Conservation (phyloP, 2,888 invertebrate species). For the Caenorhabditis sulstoni region DNA sequence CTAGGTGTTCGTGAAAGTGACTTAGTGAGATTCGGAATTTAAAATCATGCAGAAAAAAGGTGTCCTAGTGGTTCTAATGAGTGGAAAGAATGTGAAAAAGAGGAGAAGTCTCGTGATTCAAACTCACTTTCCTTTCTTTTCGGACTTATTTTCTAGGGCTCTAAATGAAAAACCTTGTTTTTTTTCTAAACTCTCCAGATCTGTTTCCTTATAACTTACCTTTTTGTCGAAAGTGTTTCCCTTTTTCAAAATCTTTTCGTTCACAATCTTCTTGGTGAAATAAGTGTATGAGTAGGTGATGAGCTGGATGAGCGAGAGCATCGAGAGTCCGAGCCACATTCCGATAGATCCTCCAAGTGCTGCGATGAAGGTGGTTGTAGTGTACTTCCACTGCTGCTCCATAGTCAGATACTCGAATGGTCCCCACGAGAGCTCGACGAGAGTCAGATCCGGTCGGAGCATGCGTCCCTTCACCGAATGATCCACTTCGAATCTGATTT, state of each 20-base stretch:
- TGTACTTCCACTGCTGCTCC: constrained; percentile 76
- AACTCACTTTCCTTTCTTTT: constrained; percentile 28
- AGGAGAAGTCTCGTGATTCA: neutral
- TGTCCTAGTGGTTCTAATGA: neutral
- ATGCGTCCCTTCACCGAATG: constrained; percentile 76
- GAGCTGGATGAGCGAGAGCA: constrained; percentile 79
- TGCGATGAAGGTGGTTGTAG: constrained; percentile 77
- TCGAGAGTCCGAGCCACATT: constrained; percentile 80
- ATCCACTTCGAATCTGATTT: constrained; percentile 75
- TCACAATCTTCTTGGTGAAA: constrained; percentile 70
- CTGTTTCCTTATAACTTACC: constrained; percentile 17
- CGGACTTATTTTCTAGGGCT: constrained; percentile 3
- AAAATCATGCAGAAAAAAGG: neutral
- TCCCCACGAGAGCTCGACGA: constrained; percentile 78
- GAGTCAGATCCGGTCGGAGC: constrained; percentile 76
- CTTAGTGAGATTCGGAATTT: neutral
- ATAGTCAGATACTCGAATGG: constrained; percentile 79
- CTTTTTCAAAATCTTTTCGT: constrained; percentile 68
- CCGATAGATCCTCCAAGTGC: constrained; percentile 80
- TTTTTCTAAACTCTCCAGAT: neutral
- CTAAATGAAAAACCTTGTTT: neutral
- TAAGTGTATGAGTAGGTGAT: constrained; percentile 75
- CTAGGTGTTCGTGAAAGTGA: constrained; percentile 24
- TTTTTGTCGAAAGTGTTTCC: constrained; percentile 44
- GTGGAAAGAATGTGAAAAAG: neutral